Evolutionary conservation across 2,797 vertebrate species (phyloP).

Genomic region (Hemitrygon akajei): DNA sequence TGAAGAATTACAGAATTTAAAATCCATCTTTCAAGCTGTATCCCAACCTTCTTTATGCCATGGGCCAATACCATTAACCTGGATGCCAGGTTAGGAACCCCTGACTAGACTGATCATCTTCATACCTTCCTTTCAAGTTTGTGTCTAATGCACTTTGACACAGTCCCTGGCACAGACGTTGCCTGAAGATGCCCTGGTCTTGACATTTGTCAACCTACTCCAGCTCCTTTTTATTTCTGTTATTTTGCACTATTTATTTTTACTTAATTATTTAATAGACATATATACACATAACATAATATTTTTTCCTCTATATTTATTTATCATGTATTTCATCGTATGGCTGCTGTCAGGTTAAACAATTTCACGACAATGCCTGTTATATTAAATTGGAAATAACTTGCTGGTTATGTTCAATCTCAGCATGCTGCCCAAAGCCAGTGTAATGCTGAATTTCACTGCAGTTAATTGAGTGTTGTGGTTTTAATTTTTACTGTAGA

Average conservation of each 20-base stretch:
- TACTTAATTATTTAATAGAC: too few relatives aligned
- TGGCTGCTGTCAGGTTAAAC: too few relatives aligned
- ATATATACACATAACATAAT: too few relatives aligned
- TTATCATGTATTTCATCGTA: too few relatives aligned
- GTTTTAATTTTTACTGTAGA: background rate
- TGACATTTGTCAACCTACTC: background rate
- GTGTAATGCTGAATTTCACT: background rate
- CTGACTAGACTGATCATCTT: background rate
- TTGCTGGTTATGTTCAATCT: background rate
- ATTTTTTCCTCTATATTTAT: too few relatives aligned
- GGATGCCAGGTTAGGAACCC: too few relatives aligned
- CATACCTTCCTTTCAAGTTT: background rate
- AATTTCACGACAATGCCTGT: too few relatives aligned
- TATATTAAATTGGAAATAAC: background rate
- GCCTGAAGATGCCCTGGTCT: background rate
- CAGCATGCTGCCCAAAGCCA: background rate
- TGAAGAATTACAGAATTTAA: too few relatives aligned
- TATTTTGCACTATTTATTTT: too few relatives aligned
- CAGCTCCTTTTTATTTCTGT: too few relatives aligned
- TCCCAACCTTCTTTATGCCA: background rate
- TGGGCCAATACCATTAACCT: too few relatives aligned
- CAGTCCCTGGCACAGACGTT: background rate
- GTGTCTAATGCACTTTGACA: background rate
- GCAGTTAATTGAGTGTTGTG: background rate
- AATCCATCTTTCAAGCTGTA: too few relatives aligned